phyloP scores from a whole-genome alignment of 1,140 invertebrate species.

The Tenebrio molitor region DNA sequence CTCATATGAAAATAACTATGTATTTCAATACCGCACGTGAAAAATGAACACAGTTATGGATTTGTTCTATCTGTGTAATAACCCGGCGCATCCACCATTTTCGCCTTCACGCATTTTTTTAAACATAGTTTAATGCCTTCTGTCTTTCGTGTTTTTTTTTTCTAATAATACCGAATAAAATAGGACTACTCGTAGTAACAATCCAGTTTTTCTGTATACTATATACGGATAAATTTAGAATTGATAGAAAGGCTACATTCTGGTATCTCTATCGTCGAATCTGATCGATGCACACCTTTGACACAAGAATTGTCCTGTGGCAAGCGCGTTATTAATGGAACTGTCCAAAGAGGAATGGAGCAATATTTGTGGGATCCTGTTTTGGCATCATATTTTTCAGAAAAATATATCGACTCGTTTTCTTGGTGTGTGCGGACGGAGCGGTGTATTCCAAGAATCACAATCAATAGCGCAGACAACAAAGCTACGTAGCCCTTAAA shows the following conservation, averaged over 20 bases:
- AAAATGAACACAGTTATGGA: no score
- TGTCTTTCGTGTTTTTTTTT: no score
- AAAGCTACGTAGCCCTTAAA: slow-evolving; percentile 1
- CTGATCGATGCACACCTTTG: slow-evolving; percentile 53
- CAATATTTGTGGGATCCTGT: slow-evolving; percentile 33
- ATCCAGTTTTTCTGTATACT: slow-evolving; percentile 3
- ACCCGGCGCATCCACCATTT: no score
- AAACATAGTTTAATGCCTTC: no score
- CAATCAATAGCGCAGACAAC: slow-evolving; percentile 20
- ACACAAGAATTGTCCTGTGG: slow-evolving; percentile 51
- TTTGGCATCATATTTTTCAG: slow-evolving; percentile 30
- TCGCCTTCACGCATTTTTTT: no score
- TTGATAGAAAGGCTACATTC: slow-evolving; percentile 8
- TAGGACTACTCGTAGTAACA: slow-evolving; percentile 1
- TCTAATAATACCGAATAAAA: no score
- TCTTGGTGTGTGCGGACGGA: background rate
- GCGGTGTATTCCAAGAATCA: slow-evolving; percentile 3
- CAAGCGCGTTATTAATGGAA: slow-evolving; percentile 50
- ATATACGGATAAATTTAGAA: background rate
- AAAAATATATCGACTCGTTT: slow-evolving; percentile 32
- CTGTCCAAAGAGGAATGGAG: slow-evolving; percentile 49
- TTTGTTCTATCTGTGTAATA: no score
- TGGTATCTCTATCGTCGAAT: slow-evolving; percentile 7
- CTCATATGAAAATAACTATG: no score
- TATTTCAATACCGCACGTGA: no score